Conservation (phyloP, 2,113 vertebrate genomes). For the Sigmodon hispidus region DNA sequence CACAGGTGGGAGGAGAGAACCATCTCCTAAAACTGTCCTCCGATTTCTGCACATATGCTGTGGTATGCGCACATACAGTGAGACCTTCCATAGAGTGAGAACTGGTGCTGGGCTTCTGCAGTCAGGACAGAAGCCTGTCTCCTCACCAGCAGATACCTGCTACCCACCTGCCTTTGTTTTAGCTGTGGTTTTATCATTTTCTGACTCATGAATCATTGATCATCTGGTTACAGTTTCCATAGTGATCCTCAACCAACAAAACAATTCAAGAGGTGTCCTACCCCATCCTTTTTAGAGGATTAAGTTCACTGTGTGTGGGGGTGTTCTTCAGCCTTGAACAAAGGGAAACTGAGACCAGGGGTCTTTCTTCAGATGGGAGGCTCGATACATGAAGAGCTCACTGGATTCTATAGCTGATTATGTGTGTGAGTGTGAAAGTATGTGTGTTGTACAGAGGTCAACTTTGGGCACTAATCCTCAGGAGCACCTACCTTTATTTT, state of each 20-base stretch:
- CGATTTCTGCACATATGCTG: not conserved
- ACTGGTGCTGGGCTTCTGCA: no score
- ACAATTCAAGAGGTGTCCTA: not conserved
- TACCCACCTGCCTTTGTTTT: not conserved
- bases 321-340: not conserved
- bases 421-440: not conserved
- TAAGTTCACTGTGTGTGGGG: not conserved
- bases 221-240: slow-evolving; percentile 33
- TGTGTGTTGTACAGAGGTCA: not conserved
- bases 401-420: not conserved
- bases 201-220: slow-evolving; percentile 42
- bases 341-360: not conserved
- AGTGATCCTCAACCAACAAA: slow-evolving; percentile 5
- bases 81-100: not conserved
- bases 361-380: not conserved
- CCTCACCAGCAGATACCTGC: not conserved
- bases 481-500: not conserved
- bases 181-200: slow-evolving; percentile 35
- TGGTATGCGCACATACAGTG: no score
- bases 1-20: not conserved
- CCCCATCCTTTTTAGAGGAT: not conserved
- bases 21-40: not conserved
- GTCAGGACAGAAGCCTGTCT: not conserved
- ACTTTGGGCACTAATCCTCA: not conserved
- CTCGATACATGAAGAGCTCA: not conserved